Evolutionary conservation across 2,797 vertebrate species (phyloP).

Genomic region (Odontamblyopus rebecca): DNA sequence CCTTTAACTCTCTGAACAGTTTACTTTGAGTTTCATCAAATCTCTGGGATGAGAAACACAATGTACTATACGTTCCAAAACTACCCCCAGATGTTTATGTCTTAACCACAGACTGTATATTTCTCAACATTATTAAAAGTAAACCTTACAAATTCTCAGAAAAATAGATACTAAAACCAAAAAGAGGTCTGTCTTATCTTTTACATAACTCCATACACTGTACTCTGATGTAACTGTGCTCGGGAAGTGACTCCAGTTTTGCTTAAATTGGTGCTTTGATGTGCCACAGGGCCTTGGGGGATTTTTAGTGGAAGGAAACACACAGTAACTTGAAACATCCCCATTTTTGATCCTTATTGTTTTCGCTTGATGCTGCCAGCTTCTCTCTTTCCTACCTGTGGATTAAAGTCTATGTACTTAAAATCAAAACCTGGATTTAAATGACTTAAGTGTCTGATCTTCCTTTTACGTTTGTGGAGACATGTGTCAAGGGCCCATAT

Average conservation of each 20-base stretch:
- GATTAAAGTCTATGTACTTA: slow-evolving; percentile 7
- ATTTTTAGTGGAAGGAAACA: slow-evolving; percentile 52
- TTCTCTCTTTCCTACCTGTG: not conserved
- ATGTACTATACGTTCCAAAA: not conserved
- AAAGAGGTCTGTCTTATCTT: slow-evolving; percentile 28
- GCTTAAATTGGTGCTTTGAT: slow-evolving; percentile 60
- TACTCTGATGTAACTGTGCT: slow-evolving; percentile 38
- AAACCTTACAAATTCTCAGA: not conserved
- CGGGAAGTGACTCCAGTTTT: slow-evolving; percentile 44
- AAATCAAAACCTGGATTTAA: not conserved
- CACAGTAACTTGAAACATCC: slow-evolving; percentile 53
- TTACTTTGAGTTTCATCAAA: not conserved
- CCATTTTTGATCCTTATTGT: slow-evolving; percentile 24
- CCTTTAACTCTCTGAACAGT: not conserved
- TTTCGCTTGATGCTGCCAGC: slow-evolving; percentile 9
- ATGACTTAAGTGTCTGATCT: not conserved
- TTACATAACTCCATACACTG: slow-evolving; percentile 44
- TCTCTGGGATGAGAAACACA: not conserved
- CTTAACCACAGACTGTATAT: not conserved
- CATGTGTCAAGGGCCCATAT: not conserved
- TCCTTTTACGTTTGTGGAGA: not conserved
- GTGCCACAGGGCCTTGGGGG: slow-evolving; percentile 56
- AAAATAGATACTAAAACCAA: not conserved
- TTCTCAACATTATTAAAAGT: not conserved
- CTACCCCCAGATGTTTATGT: not conserved